These are phyloP conservation scores for Mactra quadrangularis DNA, from an alignment of 1,140 invertebrate genomes.

Conservation along the genomic window DNA sequence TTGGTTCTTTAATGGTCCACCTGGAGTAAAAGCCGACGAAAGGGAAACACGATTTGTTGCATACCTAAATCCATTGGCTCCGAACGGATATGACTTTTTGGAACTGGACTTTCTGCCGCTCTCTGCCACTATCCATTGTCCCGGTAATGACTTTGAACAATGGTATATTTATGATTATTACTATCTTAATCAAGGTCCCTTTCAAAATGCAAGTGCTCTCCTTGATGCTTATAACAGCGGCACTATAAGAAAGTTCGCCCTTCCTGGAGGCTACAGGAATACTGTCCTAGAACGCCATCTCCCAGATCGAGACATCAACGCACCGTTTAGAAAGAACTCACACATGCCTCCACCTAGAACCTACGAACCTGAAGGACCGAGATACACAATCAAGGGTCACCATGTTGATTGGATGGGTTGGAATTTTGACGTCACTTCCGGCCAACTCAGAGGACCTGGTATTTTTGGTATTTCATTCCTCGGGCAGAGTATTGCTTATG, in stretches of 20 bases:
- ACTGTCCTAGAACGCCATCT: constrained; percentile 24
- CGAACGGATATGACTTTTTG: constrained; percentile 44
- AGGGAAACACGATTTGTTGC: constrained; percentile 35
- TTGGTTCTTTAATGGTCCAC: constrained; percentile 46
- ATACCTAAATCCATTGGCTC: constrained; percentile 45
- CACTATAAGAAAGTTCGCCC: constrained; percentile 24
- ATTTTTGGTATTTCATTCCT: constrained; percentile 40
- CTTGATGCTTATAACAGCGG: constrained; percentile 45
- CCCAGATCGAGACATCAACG: constrained; percentile 29
- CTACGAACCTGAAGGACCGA: constrained; percentile 51
- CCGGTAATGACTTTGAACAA: constrained; percentile 30
- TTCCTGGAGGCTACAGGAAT: constrained; percentile 40
- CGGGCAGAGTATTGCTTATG: constrained; percentile 68
- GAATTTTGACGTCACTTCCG: constrained; percentile 34
- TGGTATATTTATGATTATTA: constrained; percentile 55
- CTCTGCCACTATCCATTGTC: constrained; percentile 32
- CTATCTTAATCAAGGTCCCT: constrained; percentile 58
- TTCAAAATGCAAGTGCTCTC: constrained; percentile 28
- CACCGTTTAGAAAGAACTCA: constrained; percentile 34
- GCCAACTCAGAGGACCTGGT: constrained; percentile 34
- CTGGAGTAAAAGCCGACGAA: constrained; percentile 31
- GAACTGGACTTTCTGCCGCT: constrained; percentile 48
- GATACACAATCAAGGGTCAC: constrained; percentile 44
- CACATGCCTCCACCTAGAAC: constrained; percentile 30
- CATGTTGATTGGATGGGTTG: constrained; percentile 56